Percentiles rank a stretch among this genome's conserved stretches.
Conservation (phyloP, 2,888 invertebrate species). For the Periphyllus acericola region DNA sequence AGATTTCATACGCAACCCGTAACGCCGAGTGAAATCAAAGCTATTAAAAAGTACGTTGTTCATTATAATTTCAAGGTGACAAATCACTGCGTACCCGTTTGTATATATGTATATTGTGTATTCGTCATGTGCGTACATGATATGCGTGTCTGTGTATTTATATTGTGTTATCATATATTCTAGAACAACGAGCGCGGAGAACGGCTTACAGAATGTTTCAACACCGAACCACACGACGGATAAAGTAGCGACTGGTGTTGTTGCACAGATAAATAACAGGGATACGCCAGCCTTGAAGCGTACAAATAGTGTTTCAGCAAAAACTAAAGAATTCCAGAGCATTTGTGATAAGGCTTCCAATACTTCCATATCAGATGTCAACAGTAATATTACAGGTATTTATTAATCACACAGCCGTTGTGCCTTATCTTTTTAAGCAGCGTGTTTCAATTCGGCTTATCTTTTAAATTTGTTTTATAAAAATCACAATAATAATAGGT, state of each 20-base stretch:
- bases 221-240: constrained; percentile 5
- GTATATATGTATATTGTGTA: neutral
- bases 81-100: neutral
- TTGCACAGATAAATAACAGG: neutral
- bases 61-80: constrained; percentile 48
- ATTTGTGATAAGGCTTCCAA: constrained; percentile 33
- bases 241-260: neutral
- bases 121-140: neutral
- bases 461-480: neutral
- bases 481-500: neutral
- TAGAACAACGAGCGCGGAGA: constrained; percentile 37
- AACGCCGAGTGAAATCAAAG: constrained; percentile 73
- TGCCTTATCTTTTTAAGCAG: constrained; percentile 26
- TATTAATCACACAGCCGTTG: neutral
- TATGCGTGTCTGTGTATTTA: neutral
- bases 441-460: neutral
- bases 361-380: constrained; percentile 19
- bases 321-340: constrained; percentile 50
- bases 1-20: constrained; percentile 79
- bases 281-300: constrained; percentile 23
- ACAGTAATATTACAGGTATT: constrained; percentile 54
- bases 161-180: neutral
- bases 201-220: neutral
- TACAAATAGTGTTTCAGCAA: constrained; percentile 42
- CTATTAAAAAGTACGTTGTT: constrained; percentile 60